Evolutionary conservation across 2,113 vertebrate species (phyloP).

Genomic region (Nanorana parkeri): DNA sequence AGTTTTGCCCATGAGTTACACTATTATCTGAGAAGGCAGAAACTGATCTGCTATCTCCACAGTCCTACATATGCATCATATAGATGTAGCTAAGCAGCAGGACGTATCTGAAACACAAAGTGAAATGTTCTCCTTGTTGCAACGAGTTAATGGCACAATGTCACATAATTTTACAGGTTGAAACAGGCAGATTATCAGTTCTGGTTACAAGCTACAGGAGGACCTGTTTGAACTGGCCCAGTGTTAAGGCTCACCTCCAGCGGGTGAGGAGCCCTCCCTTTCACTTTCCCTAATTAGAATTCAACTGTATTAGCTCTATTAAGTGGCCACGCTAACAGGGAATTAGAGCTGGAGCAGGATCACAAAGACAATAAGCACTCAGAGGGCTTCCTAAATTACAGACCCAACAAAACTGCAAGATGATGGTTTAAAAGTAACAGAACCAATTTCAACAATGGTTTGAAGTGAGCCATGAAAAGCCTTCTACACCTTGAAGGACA

Average conservation of each 20-base stretch:
- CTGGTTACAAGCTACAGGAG: conserved; percentile 73
- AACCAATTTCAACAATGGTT: too few relatives aligned
- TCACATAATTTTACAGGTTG: conserved; percentile 75
- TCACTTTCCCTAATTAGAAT: conserved; percentile 43
- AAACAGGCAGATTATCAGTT: conserved; percentile 77
- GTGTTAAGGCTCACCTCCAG: conserved; percentile 62
- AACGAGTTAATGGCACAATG: conserved; percentile 70
- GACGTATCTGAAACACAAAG: not conserved
- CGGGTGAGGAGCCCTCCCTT: not conserved
- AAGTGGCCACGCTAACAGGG: conserved; percentile 9
- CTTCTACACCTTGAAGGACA: too few relatives aligned
- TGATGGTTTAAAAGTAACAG: too few relatives aligned
- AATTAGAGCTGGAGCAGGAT: not conserved
- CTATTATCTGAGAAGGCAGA: too few relatives aligned
- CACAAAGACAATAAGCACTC: not conserved
- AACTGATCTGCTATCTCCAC: too few relatives aligned
- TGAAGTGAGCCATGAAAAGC: too few relatives aligned
- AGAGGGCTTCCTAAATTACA: not conserved
- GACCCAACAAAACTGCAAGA: not conserved
- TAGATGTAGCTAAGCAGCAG: too few relatives aligned
- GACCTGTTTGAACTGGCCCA: conserved; percentile 80
- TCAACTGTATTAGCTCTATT: conserved; percentile 18
- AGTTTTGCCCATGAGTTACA: too few relatives aligned
- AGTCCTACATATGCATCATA: too few relatives aligned
- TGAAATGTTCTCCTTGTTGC: not conserved